Base-by-base conservation (phyloP, 2,888 invertebrate species). In the Trichopria drosophilae region DNA sequence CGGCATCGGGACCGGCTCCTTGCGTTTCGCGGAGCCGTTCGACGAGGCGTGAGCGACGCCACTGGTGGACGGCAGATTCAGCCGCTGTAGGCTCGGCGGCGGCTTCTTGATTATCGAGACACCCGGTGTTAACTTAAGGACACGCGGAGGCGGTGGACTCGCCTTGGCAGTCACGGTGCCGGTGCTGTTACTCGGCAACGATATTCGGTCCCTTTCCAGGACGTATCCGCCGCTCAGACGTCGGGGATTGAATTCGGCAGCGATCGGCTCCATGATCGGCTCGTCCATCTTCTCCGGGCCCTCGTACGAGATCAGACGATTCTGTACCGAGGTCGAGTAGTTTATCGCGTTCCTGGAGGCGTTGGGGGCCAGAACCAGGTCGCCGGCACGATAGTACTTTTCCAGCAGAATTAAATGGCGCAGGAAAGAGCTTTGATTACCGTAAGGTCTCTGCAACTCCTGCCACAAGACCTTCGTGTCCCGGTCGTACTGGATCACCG, bases 351-450 rank as follows among this genome's bases (percentile, higher is more conserved):
- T 85, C 1, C 86, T 82, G 10, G 85, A 82, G 0, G 91, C 90
- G 55, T 82, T 84, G 3, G 86, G 83, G 0, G 89, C 83, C 10
- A 91, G 68, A 0, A 88, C 80, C 37, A 92, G 73, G 66, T 91
- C 90, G 0, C 91, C 91, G 56, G 85, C 86, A 47, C 91, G 80
- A 23, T 64, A 64, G 73, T 90, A 90, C 68, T 91, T 91, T 61
- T 92, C 92, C 56, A 92, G 69, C 5, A 91, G 76, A 41, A 91
- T 85, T 26, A 92, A 76, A 74, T 92, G 92, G 6, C 90, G 80
- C 1, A 92, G 76, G 68, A 92, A 92, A 59, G 90, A 90, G 32
- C 90, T 90, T 65, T 90, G 90, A 71, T 90, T 91, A 3, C 91
- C 92, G 62, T 92, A 92, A 0, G 92, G 92, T 68, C 89, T 84